These are phyloP conservation scores for Megalurothrips usitatus DNA, from an alignment of 2,888 invertebrate species.

Conservation along the genomic window DNA sequence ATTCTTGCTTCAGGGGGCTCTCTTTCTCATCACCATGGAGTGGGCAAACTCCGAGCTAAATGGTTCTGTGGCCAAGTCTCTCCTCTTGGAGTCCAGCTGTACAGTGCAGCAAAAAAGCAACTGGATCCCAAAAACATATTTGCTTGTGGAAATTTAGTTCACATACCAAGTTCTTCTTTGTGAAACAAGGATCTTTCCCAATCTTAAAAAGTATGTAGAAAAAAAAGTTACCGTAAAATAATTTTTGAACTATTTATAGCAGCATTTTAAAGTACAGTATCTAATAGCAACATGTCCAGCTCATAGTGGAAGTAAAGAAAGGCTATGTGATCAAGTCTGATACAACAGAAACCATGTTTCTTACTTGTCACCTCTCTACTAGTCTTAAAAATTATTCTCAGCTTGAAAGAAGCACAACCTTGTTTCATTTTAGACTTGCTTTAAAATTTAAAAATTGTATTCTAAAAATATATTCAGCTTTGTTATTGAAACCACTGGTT, in stretches of 20 bases:
- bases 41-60: slow-evolving; percentile 84
- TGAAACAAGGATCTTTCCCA: not conserved
- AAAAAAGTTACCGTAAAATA: not conserved
- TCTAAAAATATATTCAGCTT: not conserved
- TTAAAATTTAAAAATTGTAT: too few relatives aligned
- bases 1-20: slow-evolving; percentile 87
- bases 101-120: slow-evolving; percentile 75
- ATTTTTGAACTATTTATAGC: not conserved
- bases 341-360: not conserved
- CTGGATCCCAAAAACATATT: slow-evolving; percentile 95
- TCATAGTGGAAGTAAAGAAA: not conserved
- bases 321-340: not conserved
- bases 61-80: slow-evolving; percentile 84
- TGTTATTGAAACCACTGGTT: not conserved
- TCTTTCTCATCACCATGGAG: slow-evolving; percentile 94
- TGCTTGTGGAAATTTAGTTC: slow-evolving; percentile 74
- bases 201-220: not conserved
- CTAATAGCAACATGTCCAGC: not conserved
- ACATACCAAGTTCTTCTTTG: slow-evolving; percentile 32
- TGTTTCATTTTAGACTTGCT: too few relatives aligned
- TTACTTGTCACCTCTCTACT: not conserved
- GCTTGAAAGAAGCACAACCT: not conserved
- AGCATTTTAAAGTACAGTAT: not conserved
- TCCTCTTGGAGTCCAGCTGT: slow-evolving; percentile 68
- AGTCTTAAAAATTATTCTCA: not conserved